Base-by-base conservation (phyloP, 2,888 invertebrate species). In the Meandrusa payeni region DNA sequence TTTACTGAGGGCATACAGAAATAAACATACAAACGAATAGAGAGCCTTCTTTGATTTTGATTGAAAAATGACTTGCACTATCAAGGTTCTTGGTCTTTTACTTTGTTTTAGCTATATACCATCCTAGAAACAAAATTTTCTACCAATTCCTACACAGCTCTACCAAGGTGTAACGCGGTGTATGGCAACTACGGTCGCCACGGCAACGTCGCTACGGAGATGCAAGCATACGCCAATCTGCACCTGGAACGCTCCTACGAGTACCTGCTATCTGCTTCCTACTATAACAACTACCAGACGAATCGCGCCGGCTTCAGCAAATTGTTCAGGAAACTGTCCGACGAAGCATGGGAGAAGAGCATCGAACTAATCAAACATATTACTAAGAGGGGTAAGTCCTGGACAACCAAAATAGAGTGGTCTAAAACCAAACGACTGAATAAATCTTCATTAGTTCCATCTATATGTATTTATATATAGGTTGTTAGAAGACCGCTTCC, bases 291-390 rank as follows among this genome's bases (percentile, higher is more conserved):
- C 61, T 95, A 92, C 69, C 90, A 93, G 64, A 91, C 91, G 15
- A 93, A 94, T 76, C 89, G 95, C 17, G 90, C 88, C 11, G 95
- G 95, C 2, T 95, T 96, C 76, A 90, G 91, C 57, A 93, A 92
- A 63, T 74, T 95, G 5, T 95, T 93, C 82, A 90, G 91, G 55
- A 90, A 91, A 44, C 75, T 94, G 5, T 93, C 95, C 0, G 95
- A 96, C 56, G 82, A 90, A 5, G 86, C 93, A 2, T 96, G 95
- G 92, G 90, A 91, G 7, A 91, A 93, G 59, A 89, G 91, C 19
- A 91, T 95, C 57, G 91, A 92, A 5, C 61, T 95, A n/a, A 93
- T 95, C 58, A 93, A 95, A 67, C 93, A 93, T 69, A 89, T 95
- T 23, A 89, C 93, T 0, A 90, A 91, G 71, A 92, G 96, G 61